These are phyloP conservation scores for Anguilla pacifica DNA, from an alignment of 2,797 vertebrate genomes.

Conservation along the genomic window DNA sequence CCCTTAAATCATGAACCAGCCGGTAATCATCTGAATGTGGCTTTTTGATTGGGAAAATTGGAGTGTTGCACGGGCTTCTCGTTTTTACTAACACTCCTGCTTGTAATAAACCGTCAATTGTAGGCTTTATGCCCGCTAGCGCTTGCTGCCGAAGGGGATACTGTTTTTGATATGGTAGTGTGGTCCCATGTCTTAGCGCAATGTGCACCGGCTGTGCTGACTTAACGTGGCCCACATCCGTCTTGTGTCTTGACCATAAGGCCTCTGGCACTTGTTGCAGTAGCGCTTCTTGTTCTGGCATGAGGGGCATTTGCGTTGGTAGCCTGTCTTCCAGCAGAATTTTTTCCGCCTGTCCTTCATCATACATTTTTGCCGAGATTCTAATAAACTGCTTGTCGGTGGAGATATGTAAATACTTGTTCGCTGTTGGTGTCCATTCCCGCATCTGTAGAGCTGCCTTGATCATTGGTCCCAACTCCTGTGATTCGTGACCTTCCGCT, in stretches of 20 bases:
- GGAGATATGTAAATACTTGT: neutral
- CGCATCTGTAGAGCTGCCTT: neutral
- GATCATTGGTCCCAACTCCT: constrained; percentile 22
- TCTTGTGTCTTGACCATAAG: too few relatives aligned
- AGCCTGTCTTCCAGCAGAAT: neutral
- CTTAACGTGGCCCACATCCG: too few relatives aligned
- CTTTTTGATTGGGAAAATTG: neutral
- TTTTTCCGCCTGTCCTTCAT: neutral
- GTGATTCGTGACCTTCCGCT: neutral
- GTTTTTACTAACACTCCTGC: too few relatives aligned
- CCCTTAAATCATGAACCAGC: too few relatives aligned
- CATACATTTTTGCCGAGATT: neutral
- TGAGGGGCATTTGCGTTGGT: neutral
- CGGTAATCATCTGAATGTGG: neutral
- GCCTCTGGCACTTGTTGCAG: neutral
- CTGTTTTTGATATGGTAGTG: too few relatives aligned
- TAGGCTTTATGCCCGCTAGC: too few relatives aligned
- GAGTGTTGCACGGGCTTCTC: neutral
- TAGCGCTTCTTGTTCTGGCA: neutral
- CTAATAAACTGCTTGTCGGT: neutral
- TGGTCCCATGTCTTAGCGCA: too few relatives aligned
- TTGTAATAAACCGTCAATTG: too few relatives aligned
- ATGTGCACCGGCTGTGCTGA: too few relatives aligned
- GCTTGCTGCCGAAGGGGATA: too few relatives aligned
- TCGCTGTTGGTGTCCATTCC: neutral